Conservation (phyloP, 2,888 invertebrate genomes). For the Scaptomyza flava region DNA sequence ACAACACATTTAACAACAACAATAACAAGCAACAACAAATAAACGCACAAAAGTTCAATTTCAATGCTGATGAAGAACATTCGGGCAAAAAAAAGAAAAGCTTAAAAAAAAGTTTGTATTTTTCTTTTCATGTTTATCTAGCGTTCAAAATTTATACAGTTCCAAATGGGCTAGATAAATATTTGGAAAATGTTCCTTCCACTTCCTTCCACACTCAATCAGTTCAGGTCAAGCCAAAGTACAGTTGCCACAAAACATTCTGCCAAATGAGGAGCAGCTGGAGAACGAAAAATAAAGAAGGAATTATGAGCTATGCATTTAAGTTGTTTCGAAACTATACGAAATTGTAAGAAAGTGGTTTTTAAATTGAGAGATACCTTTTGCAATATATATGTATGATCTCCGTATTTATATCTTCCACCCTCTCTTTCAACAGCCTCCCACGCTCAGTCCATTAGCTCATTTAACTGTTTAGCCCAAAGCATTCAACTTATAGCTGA, state of each 20-base stretch:
- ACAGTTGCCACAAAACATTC: slow-evolving; percentile 26
- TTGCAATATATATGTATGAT: not conserved
- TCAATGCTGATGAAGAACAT: slow-evolving; percentile 69
- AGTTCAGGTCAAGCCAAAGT: slow-evolving; percentile 2
- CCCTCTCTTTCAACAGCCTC: not conserved
- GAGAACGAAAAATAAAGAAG: too few species aligned
- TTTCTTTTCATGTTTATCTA: slow-evolving; percentile 69
- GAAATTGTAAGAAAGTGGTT: too few species aligned
- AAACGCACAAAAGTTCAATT: slow-evolving; percentile 54
- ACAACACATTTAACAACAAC: slow-evolving; percentile 15
- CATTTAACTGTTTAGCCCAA: not conserved
- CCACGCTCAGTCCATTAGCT: slow-evolving; percentile 11
- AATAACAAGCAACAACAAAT: slow-evolving; percentile 27
- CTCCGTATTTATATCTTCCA: not conserved
- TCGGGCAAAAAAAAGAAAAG: slow-evolving; percentile 6
- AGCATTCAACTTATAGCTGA: slow-evolving; percentile 5
- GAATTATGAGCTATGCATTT: too few species aligned
- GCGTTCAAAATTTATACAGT: slow-evolving; percentile 66
- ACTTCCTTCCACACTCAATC: not conserved
- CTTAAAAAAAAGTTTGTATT: slow-evolving; percentile 43
- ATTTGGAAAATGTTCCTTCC: slow-evolving; percentile 36
- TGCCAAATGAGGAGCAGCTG: not conserved
- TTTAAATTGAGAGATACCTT: too few species aligned
- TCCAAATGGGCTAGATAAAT: slow-evolving; percentile 69
- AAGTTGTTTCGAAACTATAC: too few species aligned